Evolutionary conservation across 2,888 invertebrate genomes (phyloP), one percentile per base, ranked within the genome.

Genomic region (Masnerella sp.): DNA sequence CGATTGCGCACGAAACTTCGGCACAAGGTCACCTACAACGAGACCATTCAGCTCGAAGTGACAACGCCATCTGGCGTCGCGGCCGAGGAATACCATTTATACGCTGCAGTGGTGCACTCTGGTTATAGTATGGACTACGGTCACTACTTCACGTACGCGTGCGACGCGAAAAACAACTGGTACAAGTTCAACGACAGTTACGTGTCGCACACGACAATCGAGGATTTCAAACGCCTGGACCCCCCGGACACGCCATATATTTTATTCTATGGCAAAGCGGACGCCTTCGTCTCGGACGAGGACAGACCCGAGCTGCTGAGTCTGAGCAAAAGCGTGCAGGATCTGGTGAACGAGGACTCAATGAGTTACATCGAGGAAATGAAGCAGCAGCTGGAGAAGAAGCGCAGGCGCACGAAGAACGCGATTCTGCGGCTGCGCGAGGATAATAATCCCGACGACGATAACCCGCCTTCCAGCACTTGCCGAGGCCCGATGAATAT

Each of bases 111-210:
- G 0, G 93, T 96, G 0, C 96, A 96, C 86, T 92, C 93, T 0
- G 96, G 96, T 1, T 91, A 91, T 15, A 94, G 93, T 51, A 92
- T 95, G 75, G 94, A 96, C 83, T 93, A 94, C 0, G 96, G 96
- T 0, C 96, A 96, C 84, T 96, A 96, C 85, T 95, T 95, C 85
- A 95, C 95, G 0, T 92, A 94, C 68, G 95, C 94, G 0, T 90
- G 91, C 28, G 94, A 94, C 82, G 88, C 87, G 12, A 89, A 89
- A 61, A 88, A 90, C 28, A 88, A 88, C 58, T 96, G 96, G 96
- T 93, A 91, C 84, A 91, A 93, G 82, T 95, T 94, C 83, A 95
- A 96, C 82, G 96, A 96, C 80, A 92, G 91, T 69, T 88, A 90
- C n/a, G 95, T 96, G 0, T 90, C 90, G 0, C 85, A 87, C 34